Evolutionary conservation across 2,797 vertebrate genomes (phyloP), one percentile per base, ranked within the genome.

Genomic region (Girardinus metallicus): DNA sequence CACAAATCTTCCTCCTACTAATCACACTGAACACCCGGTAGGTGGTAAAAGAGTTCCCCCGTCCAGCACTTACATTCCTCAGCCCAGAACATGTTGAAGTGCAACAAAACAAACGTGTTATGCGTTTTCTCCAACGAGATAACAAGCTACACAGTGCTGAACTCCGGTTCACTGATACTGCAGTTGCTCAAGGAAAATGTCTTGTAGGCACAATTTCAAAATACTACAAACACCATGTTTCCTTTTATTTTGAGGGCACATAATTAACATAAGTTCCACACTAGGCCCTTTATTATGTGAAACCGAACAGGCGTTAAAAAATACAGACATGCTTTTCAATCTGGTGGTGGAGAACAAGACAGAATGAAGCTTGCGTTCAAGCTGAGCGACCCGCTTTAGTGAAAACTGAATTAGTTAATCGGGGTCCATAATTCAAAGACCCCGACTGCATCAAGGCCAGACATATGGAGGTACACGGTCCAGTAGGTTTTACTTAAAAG

Each of bases 401-500:
- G 60, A 85, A 89, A 88, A 90, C 66, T 66, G 81, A 88, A 86
- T 88, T 79, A 83, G 66, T 57, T 83, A 80, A 86, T 90, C 82
- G 85, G 41, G 31, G 78, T 41, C 70, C 81, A 82, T 88, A 90
- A 87, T 83, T 89, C 77, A 88, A 73, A 83, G 79, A 88, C 84
- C 84, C 44, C 15, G 80, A 79, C 79, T 75, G 77, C 74, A 78
- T 80, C 57, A 47, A 43, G 80, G 77, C 72, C 83, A 78, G 86
- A 82, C 76, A 77, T 86, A 82, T 83, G 86, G 84, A 84, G 75
- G 80, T 76, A 4, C 18, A 89, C 29, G 74, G 80, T 81, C 83
- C 86, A 86, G 36, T 88, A 85, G 81, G 73, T 89, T 91, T 85
- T 77, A 83, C n/a, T 91, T 84, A 90, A 88, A 60, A 82, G 83